A percentile compares a stretch with the other conserved stretches of the same genome.
These are phyloP conservation scores for Sebastiscus albofasciatus DNA, from an alignment of 2,797 vertebrate genomes.

Conservation along the genomic window DNA sequence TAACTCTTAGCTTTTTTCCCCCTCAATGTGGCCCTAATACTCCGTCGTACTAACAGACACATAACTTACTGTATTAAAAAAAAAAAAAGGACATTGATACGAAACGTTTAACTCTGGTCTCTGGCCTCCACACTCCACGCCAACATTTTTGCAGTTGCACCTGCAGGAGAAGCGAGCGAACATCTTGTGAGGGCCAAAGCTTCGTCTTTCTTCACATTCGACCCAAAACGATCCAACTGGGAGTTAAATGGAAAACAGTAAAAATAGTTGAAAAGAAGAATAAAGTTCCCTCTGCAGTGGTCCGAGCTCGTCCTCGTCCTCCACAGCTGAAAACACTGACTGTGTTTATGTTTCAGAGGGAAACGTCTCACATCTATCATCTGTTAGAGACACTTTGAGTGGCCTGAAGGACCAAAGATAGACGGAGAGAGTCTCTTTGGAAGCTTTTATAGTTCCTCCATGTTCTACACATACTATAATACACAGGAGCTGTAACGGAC, in stretches of 20 bases:
- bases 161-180: constrained; percentile 40
- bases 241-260: constrained; percentile 64
- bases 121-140: background rate
- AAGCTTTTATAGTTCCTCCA: background rate
- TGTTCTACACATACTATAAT: too few species aligned
- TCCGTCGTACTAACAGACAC: too few species aligned
- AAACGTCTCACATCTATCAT: constrained; percentile 70
- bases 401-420: constrained; percentile 6
- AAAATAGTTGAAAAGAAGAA: constrained; percentile 65
- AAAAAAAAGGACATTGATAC: background rate
- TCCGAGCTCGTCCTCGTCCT: constrained; percentile 51
- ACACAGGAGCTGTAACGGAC: too few species aligned
- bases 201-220: background rate
- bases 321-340: constrained; percentile 75
- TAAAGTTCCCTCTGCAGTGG: constrained; percentile 56
- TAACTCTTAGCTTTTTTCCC: too few species aligned
- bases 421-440: background rate
- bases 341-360: constrained; percentile 69
- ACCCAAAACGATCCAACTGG: background rate
- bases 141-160: constrained; percentile 25
- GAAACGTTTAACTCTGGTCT: background rate
- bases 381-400: constrained; percentile 29
- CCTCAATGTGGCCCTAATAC: too few species aligned
- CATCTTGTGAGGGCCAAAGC: constrained; percentile 66
- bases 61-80: background rate